Evolutionary conservation across 2,113 vertebrate genomes (phyloP).

Genomic region (Dipodomys merriami): DNA sequence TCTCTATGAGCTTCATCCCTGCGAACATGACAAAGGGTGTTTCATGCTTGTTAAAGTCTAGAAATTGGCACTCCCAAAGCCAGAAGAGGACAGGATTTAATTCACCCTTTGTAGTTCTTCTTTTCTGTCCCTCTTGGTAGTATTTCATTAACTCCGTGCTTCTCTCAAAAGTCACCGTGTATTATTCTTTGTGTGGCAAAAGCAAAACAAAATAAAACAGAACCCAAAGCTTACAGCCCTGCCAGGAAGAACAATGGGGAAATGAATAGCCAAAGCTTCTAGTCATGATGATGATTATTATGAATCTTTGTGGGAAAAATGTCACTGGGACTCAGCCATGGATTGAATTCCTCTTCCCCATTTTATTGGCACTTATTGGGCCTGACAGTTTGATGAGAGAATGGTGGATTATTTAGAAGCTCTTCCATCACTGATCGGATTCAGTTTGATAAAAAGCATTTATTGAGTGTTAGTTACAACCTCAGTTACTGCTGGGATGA

Average conservation of each 20-base stretch:
- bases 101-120: slow-evolving; percentile 69
- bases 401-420: slow-evolving; percentile 72
- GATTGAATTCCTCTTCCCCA: slow-evolving; percentile 62
- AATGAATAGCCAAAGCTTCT: slow-evolving; percentile 22
- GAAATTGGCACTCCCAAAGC: slow-evolving; percentile 41
- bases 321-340: slow-evolving; percentile 54
- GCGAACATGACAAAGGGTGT: slow-evolving; percentile 48
- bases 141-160: slow-evolving; percentile 67
- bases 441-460: slow-evolving; percentile 66
- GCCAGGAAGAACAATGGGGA: slow-evolving; percentile 66
- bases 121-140: slow-evolving; percentile 64
- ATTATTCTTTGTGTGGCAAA: slow-evolving; percentile 71
- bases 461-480: slow-evolving; percentile 65
- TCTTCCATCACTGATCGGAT: slow-evolving; percentile 46
- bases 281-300: slow-evolving; percentile 45
- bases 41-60: slow-evolving; percentile 64
- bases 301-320: slow-evolving; percentile 74
- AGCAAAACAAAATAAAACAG: slow-evolving; percentile 71
- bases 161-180: slow-evolving; percentile 61
- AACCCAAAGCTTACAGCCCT: slow-evolving; percentile 42
- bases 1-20: not conserved
- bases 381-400: slow-evolving; percentile 76
- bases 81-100: slow-evolving; percentile 59
- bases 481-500: slow-evolving; percentile 10
- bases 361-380: slow-evolving; percentile 73